Percentiles rank a stretch among this genome's conserved stretches.
phyloP scores from a whole-genome alignment of 2,888 invertebrate genomes.

The Theodoxus fluviatilis region DNA sequence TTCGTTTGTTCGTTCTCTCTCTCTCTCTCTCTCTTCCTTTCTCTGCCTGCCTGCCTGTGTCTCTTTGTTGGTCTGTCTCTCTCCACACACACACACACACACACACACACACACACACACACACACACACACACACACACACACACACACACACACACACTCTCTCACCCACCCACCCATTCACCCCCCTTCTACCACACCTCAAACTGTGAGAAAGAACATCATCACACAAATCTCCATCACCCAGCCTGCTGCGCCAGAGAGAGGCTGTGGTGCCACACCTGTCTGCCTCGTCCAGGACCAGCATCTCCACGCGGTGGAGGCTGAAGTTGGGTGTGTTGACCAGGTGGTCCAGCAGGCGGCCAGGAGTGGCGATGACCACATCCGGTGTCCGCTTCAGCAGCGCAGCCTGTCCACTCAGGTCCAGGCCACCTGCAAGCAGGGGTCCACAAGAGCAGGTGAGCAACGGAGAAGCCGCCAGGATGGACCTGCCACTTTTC shows the following conservation, averaged over 20 bases:
- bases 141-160: neutral
- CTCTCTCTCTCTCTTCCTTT: too few species aligned
- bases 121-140: neutral
- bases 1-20: too few species aligned
- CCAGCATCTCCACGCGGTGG: constrained; percentile 85
- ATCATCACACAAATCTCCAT: too few species aligned
- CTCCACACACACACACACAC: too few species aligned
- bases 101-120: neutral
- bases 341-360: constrained; percentile 94
- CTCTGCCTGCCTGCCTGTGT: too few species aligned
- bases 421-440: constrained; percentile 67
- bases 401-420: constrained; percentile 69
- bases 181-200: too few species aligned
- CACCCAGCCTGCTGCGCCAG: too few species aligned
- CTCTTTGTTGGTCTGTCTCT: too few species aligned
- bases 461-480: too few species aligned
- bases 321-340: constrained; percentile 91
- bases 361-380: constrained; percentile 97
- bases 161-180: neutral
- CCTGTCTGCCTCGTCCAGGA: constrained; percentile 81
- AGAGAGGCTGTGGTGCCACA: constrained; percentile 38
- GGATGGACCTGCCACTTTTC: too few species aligned
- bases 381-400: constrained; percentile 88
- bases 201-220: neutral
- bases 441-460: neutral